phyloP scores from a whole-genome alignment of 1,140 invertebrate genomes.

The Scaptomyza graminum region DNA sequence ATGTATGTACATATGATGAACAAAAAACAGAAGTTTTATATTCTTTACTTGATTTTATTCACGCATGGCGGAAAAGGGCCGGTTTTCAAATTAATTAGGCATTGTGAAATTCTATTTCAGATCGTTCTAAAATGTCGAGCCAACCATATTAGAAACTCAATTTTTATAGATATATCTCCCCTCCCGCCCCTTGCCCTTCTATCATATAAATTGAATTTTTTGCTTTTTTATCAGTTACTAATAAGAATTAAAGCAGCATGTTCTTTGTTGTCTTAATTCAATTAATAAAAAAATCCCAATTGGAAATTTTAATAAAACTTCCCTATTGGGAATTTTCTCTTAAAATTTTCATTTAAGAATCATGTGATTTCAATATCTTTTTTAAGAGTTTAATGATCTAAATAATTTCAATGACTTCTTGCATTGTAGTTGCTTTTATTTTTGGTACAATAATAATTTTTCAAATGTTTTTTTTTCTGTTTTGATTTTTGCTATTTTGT shows the following conservation, averaged over 20 bases:
- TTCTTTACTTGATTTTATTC: constrained; percentile 57
- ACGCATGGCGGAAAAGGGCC: constrained; percentile 62
- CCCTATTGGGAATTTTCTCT: no score
- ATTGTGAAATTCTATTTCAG: constrained; percentile 63
- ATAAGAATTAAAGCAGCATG: no score
- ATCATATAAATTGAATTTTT: no score
- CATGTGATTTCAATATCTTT: no score
- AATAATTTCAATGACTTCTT: constrained; percentile 47
- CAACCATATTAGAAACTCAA: no score
- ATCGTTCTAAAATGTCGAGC: constrained; percentile 31
- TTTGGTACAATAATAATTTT: constrained; percentile 69
- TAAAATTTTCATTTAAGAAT: no score
- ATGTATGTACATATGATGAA: constrained; percentile 28
- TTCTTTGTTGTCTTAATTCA: no score
- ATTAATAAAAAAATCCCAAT: no score
- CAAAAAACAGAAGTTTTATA: constrained; percentile 32
- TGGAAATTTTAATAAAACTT: no score
- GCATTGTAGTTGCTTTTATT: constrained; percentile 46
- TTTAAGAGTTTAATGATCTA: constrained; percentile 13
- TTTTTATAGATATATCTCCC: no score
- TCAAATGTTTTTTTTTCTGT: constrained; percentile 44
- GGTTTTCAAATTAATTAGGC: constrained; percentile 28
- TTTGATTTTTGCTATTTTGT: constrained; percentile 35
- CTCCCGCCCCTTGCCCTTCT: no score
- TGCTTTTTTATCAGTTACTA: no score